Conservation (phyloP, 2,113 vertebrate genomes). For the Pandion haliaetus region DNA sequence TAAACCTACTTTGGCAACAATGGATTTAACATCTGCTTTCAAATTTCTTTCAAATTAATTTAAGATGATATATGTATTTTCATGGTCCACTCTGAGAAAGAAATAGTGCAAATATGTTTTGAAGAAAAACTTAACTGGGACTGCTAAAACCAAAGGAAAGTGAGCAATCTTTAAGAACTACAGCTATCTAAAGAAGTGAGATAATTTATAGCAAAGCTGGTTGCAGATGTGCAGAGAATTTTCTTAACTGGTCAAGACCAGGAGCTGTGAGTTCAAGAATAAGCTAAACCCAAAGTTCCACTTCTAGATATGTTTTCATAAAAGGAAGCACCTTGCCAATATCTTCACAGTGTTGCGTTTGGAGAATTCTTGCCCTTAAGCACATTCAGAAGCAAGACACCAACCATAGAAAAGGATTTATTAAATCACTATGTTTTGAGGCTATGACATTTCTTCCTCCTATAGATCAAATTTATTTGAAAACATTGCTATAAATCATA, state of each 20-base stretch:
- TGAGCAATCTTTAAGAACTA: background rate
- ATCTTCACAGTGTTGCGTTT: background rate
- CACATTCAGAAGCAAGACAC: background rate
- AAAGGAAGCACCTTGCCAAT: background rate
- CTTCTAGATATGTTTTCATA: background rate
- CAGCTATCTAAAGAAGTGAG: background rate
- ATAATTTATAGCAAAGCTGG: background rate
- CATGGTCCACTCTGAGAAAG: background rate
- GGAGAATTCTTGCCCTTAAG: background rate
- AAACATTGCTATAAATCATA: background rate
- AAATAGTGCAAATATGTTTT: background rate
- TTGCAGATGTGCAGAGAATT: background rate
- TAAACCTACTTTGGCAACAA: background rate
- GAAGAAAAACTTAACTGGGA: background rate
- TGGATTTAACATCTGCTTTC: background rate
- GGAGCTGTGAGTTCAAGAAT: background rate
- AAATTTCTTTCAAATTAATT: background rate
- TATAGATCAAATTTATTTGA: background rate
- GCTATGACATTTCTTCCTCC: background rate
- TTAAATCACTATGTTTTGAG: background rate
- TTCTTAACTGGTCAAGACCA: background rate
- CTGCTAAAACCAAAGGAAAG: background rate
- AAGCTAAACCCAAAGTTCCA: background rate
- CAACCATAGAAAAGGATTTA: background rate
- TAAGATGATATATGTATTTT: background rate